phyloP scores from a whole-genome alignment of 2,797 vertebrate species.

The Spinus olivaceus region DNA sequence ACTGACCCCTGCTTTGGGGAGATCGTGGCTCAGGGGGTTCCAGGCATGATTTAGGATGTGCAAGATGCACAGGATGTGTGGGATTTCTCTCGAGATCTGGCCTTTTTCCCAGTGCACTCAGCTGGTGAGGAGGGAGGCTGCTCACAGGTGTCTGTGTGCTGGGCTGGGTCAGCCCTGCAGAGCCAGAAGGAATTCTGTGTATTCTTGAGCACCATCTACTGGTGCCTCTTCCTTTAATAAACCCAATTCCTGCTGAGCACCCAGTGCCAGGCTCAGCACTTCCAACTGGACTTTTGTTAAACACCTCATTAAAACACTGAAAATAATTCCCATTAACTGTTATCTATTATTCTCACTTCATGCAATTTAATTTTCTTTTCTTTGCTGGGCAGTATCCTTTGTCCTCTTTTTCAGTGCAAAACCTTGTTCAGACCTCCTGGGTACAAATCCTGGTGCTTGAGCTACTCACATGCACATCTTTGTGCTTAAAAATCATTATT shows the following conservation, averaged over 20 bases:
- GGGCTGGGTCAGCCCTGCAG: not conserved
- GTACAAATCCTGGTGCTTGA: not conserved
- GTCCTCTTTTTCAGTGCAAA: not conserved
- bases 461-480: not conserved
- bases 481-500: not conserved
- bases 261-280: not conserved
- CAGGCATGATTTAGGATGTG: not conserved
- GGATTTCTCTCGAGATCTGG: not conserved
- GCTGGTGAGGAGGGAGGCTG: not conserved
- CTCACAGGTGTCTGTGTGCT: not conserved
- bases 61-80: not conserved
- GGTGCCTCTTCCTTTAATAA: not conserved
- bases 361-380: not conserved
- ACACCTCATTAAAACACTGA: not conserved
- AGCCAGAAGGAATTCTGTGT: not conserved
- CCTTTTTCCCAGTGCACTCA: not conserved
- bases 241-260: not conserved
- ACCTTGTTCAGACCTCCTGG: not conserved
- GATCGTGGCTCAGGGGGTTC: not conserved
- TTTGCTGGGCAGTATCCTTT: not conserved
- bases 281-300: not conserved
- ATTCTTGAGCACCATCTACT: slow-evolving; percentile 51
- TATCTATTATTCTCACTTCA: not conserved
- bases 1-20: not conserved
- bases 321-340: not conserved